Base-by-base conservation (phyloP, 2,797 vertebrate genomes). In the Kryptopterus vitreolus region DNA sequence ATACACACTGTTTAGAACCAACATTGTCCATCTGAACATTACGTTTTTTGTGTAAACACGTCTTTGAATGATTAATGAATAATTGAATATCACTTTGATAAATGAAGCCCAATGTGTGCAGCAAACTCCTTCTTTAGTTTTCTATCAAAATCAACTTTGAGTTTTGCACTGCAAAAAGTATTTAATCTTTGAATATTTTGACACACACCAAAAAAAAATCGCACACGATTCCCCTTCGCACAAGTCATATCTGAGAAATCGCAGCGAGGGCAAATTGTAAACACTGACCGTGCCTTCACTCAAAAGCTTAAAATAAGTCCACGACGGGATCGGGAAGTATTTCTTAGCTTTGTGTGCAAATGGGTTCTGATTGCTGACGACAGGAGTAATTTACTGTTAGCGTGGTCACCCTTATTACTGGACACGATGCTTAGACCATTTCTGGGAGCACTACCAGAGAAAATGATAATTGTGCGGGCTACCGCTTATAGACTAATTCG, bases 201-300 rank as follows among this genome's bases (percentile, higher is more conserved):
- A 59, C 18, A 11, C 3, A 31, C 18, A 11, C 3, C 2, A n/a
- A 65, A 66, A 68, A 70, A 46, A 24, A 48, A 26, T n/a, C n/a
- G n/a, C n/a, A n/a, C n/a, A n/a, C n/a, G n/a, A n/a, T n/a, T n/a
- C n/a, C n/a, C n/a, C n/a, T n/a, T n/a, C n/a, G n/a, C n/a, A n/a
- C n/a, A n/a, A 78, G 76, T 81, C 68, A 53, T 59, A 70, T 68
- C 11, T 43, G 69, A 59, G 46, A 76, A 69, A 55, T 58, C 22
- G 50, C 38, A 74, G 33, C 4, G 16, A 58, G 53, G 15, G 29
- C 4, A 29, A 73, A 53, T 18, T 12, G n/a, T 55, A 52, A 79
- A 57, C n/a, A 3, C 22, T 12, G 33, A 53, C 46, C 33, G 33
- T 12, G 55, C 53, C 46, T 48, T n/a, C 35, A 29, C 57, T 58